These are phyloP conservation scores for Dendrolimus punctatus DNA, from an alignment of 1,140 invertebrate genomes.

Conservation along the genomic window DNA sequence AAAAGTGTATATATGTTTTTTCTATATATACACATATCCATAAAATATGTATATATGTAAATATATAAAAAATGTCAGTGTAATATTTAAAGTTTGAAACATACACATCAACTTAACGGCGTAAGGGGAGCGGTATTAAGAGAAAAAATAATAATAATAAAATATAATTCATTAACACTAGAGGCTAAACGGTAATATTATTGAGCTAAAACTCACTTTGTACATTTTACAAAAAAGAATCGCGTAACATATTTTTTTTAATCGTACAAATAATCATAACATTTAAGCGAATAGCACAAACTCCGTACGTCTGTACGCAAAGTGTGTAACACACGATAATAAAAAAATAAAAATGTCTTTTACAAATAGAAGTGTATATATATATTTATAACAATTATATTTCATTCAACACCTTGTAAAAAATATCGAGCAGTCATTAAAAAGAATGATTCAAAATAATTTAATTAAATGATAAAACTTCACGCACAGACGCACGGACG, in stretches of 20 bases:
- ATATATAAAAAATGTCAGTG: too few species aligned
- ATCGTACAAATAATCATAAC: constrained; percentile 16
- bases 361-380: constrained; percentile 22
- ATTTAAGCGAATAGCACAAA: constrained; percentile 35
- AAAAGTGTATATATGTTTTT: too few species aligned
- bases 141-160: constrained; percentile 29
- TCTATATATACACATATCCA: too few species aligned
- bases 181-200: constrained; percentile 40
- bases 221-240: constrained; percentile 61
- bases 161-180: constrained; percentile 40
- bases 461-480: constrained; percentile 21
- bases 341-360: constrained; percentile 35
- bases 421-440: not conserved
- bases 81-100: too few species aligned
- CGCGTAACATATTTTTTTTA: constrained; percentile 25
- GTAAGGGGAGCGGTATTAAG: constrained; percentile 17
- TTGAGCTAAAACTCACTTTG: constrained; percentile 66
- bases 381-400: too few species aligned
- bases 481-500: constrained; percentile 21
- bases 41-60: too few species aligned
- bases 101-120: too few species aligned
- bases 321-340: constrained; percentile 4
- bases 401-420: too few species aligned
- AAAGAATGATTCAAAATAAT: constrained; percentile 21
- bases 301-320: constrained; percentile 17